These are phyloP conservation scores for Ptilonorhynchus violaceus DNA, from an alignment of 2,113 vertebrate genomes.

Conservation along the genomic window DNA sequence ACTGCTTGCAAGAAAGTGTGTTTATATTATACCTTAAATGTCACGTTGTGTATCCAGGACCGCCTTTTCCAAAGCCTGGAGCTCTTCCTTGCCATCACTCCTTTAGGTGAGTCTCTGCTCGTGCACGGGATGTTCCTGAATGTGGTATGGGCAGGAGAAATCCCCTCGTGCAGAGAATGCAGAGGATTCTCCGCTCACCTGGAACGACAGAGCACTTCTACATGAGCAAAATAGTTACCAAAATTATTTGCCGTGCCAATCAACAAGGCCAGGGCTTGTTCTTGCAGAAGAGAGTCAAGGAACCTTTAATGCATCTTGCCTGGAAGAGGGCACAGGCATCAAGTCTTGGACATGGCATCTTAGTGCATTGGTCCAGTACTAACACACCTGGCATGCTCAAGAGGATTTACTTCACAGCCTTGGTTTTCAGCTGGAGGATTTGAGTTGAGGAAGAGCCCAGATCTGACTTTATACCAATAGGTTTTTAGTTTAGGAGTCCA, in stretches of 20 bases:
- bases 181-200: not conserved
- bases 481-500: not conserved
- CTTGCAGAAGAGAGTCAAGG: not conserved
- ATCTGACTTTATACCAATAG: not conserved
- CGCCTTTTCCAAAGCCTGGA: not conserved
- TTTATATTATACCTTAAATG: not conserved
- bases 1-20: not conserved
- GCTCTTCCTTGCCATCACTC: not conserved
- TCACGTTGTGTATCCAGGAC: not conserved
- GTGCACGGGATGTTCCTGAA: rapidly evolving
- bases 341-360: not conserved
- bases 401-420: not conserved
- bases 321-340: not conserved
- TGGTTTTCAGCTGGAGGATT: not conserved
- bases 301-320: not conserved
- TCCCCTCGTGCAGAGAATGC: rapidly evolving
- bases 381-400: rapidly evolving
- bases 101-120: not conserved
- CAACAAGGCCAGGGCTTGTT: not conserved
- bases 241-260: not conserved
- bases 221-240: rapidly evolving
- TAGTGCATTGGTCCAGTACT: not conserved
- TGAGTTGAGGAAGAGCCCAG: not conserved
- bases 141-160: not conserved
- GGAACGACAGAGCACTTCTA: not conserved